These are phyloP conservation scores for Anguilla obscura DNA, from an alignment of 2,797 vertebrate species.

Conservation along the genomic window DNA sequence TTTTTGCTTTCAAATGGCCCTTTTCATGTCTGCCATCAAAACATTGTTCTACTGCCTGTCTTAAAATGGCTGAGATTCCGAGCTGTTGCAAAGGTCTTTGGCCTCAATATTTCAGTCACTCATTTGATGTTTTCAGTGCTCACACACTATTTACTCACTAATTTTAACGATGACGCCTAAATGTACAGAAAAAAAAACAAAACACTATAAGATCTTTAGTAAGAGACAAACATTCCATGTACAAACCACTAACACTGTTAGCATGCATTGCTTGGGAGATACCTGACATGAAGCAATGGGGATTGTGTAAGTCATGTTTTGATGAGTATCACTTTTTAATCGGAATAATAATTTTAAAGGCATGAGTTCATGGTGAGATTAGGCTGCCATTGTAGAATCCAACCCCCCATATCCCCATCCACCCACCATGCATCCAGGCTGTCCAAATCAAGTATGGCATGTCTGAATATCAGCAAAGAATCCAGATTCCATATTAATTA, in stretches of 20 bases:
- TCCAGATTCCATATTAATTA: slow-evolving; percentile 12
- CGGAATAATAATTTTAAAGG: not conserved
- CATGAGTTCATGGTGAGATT: not conserved
- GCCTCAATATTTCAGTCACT: not conserved
- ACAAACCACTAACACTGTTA: not conserved
- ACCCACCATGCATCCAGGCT: not conserved
- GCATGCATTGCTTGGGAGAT: not conserved
- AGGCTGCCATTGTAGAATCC: not conserved
- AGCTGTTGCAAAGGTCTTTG: not conserved
- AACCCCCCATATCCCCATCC: not conserved
- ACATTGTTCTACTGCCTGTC: not conserved
- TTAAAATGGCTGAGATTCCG: not conserved
- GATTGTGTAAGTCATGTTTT: not conserved
- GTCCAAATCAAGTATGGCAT: not conserved
- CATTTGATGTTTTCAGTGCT: not conserved
- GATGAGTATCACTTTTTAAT: not conserved
- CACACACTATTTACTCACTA: not conserved
- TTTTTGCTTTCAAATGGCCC: not conserved
- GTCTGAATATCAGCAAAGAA: not conserved
- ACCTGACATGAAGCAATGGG: not conserved
- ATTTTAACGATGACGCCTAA: not conserved
- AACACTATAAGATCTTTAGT: no score
- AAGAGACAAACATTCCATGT: not conserved
- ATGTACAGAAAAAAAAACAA: no score
- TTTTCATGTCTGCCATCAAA: slow-evolving; percentile 15